Conservation (phyloP, 1,140 invertebrate genomes). For the Brachionus calyciflorus region DNA sequence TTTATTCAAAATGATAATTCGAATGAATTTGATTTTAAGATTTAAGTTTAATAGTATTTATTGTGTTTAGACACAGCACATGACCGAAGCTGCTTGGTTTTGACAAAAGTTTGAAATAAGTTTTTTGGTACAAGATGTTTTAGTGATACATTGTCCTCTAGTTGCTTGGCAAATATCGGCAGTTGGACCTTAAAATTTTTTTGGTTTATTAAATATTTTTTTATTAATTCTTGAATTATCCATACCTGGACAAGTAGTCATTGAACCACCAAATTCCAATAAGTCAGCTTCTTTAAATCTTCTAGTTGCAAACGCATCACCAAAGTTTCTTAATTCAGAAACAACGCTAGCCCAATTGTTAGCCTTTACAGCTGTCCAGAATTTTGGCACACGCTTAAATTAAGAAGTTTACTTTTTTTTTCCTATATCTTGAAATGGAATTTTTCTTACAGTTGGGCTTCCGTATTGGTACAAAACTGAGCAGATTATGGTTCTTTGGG, state of each 20-base stretch:
- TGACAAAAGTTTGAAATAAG: slow-evolving; percentile 25
- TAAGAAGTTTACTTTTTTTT: no score
- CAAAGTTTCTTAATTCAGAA: slow-evolving; percentile 1
- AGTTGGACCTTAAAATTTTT: not conserved
- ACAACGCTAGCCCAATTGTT: not conserved
- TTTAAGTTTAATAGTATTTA: no score
- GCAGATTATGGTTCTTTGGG: not conserved
- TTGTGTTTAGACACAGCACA: not conserved
- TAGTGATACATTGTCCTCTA: not conserved
- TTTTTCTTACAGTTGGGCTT: not conserved
- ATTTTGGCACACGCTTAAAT: not conserved
- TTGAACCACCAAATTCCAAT: not conserved
- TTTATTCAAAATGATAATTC: no score
- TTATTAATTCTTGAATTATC: not conserved
- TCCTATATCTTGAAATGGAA: not conserved
- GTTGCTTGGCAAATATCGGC: not conserved
- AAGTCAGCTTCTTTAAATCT: slow-evolving; percentile 4
- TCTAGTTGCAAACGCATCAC: not conserved
- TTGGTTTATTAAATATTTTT: not conserved
- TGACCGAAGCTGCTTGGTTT: not conserved
- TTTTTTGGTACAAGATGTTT: not conserved
- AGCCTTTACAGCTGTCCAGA: not conserved
- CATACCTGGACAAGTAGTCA: not conserved
- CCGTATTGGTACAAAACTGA: slow-evolving; percentile 21
- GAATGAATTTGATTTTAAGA: no score